Evolutionary conservation across 2,888 invertebrate species (phyloP).

Genomic region (Phalera bucephala): DNA sequence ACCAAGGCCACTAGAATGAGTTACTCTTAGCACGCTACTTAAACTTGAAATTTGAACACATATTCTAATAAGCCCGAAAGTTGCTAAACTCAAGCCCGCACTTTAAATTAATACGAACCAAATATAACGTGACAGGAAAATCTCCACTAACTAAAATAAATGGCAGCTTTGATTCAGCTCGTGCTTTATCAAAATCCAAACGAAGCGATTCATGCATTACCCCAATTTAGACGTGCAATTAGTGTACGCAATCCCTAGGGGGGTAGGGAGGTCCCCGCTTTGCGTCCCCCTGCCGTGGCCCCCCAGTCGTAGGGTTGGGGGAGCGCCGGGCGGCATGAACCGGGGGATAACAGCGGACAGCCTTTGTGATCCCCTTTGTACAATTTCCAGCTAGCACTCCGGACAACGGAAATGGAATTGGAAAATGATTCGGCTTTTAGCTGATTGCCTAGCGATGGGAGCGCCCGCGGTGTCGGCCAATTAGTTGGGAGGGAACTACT

Average conservation of each 20-base stretch:
- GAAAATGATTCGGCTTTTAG: constrained; percentile 81
- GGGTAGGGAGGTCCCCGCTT: constrained; percentile 39
- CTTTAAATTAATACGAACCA: constrained; percentile 13
- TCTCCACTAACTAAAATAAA: constrained; percentile 72
- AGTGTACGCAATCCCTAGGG: constrained; percentile 58
- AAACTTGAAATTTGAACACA: too few relatives aligned
- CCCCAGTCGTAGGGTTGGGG: constrained; percentile 31
- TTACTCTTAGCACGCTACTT: too few relatives aligned
- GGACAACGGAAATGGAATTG: constrained; percentile 75
- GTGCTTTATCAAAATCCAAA: constrained; percentile 76
- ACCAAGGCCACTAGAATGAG: too few relatives aligned
- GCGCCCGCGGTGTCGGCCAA: neutral
- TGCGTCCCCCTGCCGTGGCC: constrained; percentile 30
- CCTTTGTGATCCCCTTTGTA: constrained; percentile 65
- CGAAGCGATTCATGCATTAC: constrained; percentile 72
- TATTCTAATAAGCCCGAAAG: too few relatives aligned
- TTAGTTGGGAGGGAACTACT: neutral
- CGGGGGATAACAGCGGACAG: constrained; percentile 49
- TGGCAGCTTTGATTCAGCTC: constrained; percentile 68
- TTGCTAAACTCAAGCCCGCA: neutral
- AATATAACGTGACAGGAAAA: constrained; percentile 49
- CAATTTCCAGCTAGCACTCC: constrained; percentile 56
- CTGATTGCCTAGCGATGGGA: constrained; percentile 53
- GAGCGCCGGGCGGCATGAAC: constrained; percentile 23
- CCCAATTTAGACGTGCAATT: constrained; percentile 79